Base-by-base conservation (phyloP, 2,888 invertebrate genomes). In the Criorhina ranunculi region DNA sequence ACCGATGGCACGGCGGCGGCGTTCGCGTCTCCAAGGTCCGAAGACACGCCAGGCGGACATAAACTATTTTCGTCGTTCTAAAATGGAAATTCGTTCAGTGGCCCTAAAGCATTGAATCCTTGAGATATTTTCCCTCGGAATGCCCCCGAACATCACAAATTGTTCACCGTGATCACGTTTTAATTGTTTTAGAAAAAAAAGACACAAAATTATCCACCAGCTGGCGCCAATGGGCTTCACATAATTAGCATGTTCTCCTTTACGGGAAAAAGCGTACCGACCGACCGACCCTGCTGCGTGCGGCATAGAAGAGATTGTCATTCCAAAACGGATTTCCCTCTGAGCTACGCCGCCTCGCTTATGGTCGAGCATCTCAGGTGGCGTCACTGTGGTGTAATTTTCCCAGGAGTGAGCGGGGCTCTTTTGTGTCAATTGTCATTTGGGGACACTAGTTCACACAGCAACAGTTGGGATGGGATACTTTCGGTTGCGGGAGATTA, bases 101-200 rank as follows among this genome's bases (percentile, higher is more conserved):
- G 73, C 67, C 44, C 42, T 12, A 15, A 33, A 31, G 19, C 66
- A 37, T 37, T 70, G 59, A 72, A 69, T 85, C 85, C 85, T 85
- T 85, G 80, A 70, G 66, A 80, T 69, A 55, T 51, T 59, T 64
- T 53, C 57, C 62, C 57, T 42, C 62, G 57, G 49, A 70, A 76
- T 51, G 62, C 44, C 73, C 55, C 67, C 79, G 79, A 69, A 75
- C 49, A 75, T 64, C 80, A 57, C n/a, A n/a, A 80, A 85, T 85
- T 85, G 85, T 76, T 80, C 53, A 85, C 51, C 57, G 80, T 85
- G 85, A 85, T 85, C 85, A 85, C 85, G 85, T 85, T 85, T 85
- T 85, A 85, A 85, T 85, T 85, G 85, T 85, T 85, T 77, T 70
- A 35, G 64, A 79, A 69, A 73, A 53, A 57, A n/a, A n/a, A n/a